Evolutionary conservation across 2,797 vertebrate species (phyloP).

Genomic region (Coilia nasus): DNA sequence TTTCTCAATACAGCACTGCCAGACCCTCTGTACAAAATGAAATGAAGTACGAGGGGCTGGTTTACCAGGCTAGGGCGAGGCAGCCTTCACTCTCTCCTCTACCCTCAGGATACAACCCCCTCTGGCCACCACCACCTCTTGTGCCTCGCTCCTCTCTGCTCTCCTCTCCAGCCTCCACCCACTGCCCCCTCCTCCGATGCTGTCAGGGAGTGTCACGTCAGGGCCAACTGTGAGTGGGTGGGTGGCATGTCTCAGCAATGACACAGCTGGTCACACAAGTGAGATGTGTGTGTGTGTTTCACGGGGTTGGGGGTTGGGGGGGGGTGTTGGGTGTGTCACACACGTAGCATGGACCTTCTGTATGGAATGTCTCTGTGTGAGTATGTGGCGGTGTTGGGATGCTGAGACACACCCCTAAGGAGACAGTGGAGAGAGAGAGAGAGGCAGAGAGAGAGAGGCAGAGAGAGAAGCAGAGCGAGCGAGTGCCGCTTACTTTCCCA

Average conservation of each 20-base stretch:
- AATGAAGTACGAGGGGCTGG: too few species aligned
- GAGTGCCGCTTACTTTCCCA: slow-evolving; percentile 38
- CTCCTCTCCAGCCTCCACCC: background rate
- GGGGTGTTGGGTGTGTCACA: background rate
- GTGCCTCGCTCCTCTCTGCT: too few species aligned
- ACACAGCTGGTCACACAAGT: slow-evolving; percentile 32
- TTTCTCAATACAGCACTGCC: too few species aligned
- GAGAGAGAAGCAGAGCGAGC: slow-evolving; percentile 9
- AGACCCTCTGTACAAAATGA: too few species aligned
- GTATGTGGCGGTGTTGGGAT: background rate
- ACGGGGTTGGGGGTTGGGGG: too few species aligned
- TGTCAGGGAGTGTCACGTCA: slow-evolving; percentile 48
- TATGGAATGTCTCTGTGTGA: background rate
- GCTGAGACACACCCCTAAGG: background rate
- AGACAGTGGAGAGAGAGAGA: slow-evolving; percentile 11
- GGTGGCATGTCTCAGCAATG: slow-evolving; percentile 32
- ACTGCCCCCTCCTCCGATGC: background rate
- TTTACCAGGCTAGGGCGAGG: too few species aligned
- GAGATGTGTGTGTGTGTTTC: slow-evolving; percentile 14
- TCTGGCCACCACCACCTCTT: background rate
- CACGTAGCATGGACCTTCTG: background rate
- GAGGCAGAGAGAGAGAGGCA: background rate
- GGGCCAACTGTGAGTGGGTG: slow-evolving; percentile 20
- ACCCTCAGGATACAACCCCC: background rate
- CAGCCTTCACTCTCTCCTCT: background rate